Base-by-base conservation (phyloP, 2,888 invertebrate species). In the Lasioglossum morio region DNA sequence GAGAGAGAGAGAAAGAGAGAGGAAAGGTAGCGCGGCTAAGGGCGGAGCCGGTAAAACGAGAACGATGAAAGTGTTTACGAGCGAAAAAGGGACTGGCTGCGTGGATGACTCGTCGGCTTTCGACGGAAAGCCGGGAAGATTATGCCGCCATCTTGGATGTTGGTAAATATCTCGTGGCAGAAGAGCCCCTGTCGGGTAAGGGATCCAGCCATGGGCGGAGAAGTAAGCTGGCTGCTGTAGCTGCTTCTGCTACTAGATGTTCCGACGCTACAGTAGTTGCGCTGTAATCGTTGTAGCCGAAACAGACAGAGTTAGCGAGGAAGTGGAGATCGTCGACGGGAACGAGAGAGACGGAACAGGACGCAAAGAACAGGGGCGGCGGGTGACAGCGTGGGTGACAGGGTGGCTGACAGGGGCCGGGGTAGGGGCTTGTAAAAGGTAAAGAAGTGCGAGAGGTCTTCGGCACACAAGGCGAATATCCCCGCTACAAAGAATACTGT, bases 141-240 rank as follows among this genome's bases (percentile, higher is more conserved):
- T 94, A 94, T 93, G 90, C 93, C 93, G 95, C 95, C 95, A 95
- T 95, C 94, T 95, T 95, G 95, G 93, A 95, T 94, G 95, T 95
- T 95, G 94, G 95, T 95, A 95, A 95, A 95, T 95, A 95, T 95
- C 93, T 93, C 94, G 92, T 91, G 91, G 91, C 91, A 90, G 92
- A 92, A 92, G 92, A 90, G 92, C 74, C 48, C 66, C 83, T 82
- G 89, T 90, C 87, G 90, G 82, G 86, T 83, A 88, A 91, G 88
- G 88, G 89, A 89, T 85, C 78, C 23, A 69, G 53, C 82, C 77
- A 77, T 87, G 90, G 89, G 87, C 87, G 91, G 90, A 87, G 91
- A 91, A 85, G 89, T 91, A 90, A 91, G 91, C 87, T 48, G 86
- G 86, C 69, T 77, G 86, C 53, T 10, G 53, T 53, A 53, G 53